phyloP scores from a whole-genome alignment of 2,797 vertebrate genomes.

The Harpagifer antarcticus region DNA sequence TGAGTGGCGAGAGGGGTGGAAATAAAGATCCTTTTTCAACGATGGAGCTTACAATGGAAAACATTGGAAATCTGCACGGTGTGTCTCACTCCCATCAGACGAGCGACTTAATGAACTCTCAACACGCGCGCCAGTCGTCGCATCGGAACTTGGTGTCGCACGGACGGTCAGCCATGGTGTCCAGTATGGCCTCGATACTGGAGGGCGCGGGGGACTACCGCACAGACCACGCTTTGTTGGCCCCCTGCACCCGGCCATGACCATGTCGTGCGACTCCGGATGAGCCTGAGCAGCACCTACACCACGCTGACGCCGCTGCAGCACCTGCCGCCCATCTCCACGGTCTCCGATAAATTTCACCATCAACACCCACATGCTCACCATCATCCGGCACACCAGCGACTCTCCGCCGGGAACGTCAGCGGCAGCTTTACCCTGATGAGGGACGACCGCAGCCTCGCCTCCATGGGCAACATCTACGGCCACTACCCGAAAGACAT shows the following conservation, averaged over 20 bases:
- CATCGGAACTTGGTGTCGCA: slow-evolving; percentile 94
- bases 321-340: slow-evolving; percentile 95
- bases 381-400: slow-evolving; percentile 89
- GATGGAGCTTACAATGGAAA: slow-evolving; percentile 98
- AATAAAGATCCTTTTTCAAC: slow-evolving; percentile 82
- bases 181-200: slow-evolving; percentile 96
- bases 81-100: slow-evolving; percentile 92
- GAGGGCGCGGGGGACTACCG: slow-evolving; percentile 93
- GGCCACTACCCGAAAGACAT: slow-evolving; percentile 97
- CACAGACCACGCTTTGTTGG: slow-evolving; percentile 86
- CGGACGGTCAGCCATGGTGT: slow-evolving; percentile 94
- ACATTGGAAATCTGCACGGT: slow-evolving; percentile 94
- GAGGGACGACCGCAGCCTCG: slow-evolving; percentile 93
- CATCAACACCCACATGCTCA: slow-evolving; percentile 89
- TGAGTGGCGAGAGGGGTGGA: slow-evolving; percentile 80
- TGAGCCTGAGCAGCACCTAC: slow-evolving; percentile 95
- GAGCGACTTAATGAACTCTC: slow-evolving; percentile 92
- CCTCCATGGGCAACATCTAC: slow-evolving; percentile 95
- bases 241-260: slow-evolving; percentile 95
- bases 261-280: slow-evolving; percentile 96
- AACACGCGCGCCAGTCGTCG: slow-evolving; percentile 89
- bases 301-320: slow-evolving; percentile 96
- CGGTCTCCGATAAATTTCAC: slow-evolving; percentile 96
- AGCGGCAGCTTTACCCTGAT: slow-evolving; percentile 96
- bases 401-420: slow-evolving; percentile 91